Evolutionary conservation across 2,888 invertebrate species (phyloP).

Genomic region (Galerucella nymphaeae): DNA sequence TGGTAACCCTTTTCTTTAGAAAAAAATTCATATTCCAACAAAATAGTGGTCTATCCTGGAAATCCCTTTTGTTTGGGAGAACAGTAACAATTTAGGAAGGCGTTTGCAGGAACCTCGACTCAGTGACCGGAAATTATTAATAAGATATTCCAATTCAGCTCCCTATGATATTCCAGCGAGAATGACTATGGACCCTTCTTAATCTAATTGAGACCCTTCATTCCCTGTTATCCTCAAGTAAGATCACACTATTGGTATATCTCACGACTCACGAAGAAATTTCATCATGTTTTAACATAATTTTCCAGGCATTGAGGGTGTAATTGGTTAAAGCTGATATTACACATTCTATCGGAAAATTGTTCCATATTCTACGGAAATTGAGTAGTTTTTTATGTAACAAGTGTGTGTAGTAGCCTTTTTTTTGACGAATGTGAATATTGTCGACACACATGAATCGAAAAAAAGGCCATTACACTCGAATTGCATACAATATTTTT

Average conservation of each 20-base stretch:
- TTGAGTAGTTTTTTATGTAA: no score
- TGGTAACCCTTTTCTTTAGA: slow-evolving; percentile 17
- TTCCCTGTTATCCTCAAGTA: slow-evolving; percentile 34
- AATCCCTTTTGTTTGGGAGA: slow-evolving; percentile 28
- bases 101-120: slow-evolving; percentile 28
- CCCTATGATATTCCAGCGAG: slow-evolving; percentile 31
- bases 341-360: neutral
- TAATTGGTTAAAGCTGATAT: neutral
- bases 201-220: slow-evolving; percentile 34
- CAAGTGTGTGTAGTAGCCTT: no score
- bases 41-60: slow-evolving; percentile 14
- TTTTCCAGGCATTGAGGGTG: neutral
- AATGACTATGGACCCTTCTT: slow-evolving; percentile 31
- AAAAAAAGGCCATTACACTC: no score
- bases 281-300: slow-evolving; percentile 3
- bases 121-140: slow-evolving; percentile 36
- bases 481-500: no score
- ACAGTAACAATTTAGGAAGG: slow-evolving; percentile 32
- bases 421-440: no score
- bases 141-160: slow-evolving; percentile 34
- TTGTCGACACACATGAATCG: no score
- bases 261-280: slow-evolving; percentile 19
- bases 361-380: neutral
- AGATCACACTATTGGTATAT: slow-evolving; percentile 24
- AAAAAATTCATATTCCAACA: slow-evolving; percentile 23